Evolutionary conservation across 1,140 invertebrate genomes (phyloP).

Genomic region (Popillia japonica): DNA sequence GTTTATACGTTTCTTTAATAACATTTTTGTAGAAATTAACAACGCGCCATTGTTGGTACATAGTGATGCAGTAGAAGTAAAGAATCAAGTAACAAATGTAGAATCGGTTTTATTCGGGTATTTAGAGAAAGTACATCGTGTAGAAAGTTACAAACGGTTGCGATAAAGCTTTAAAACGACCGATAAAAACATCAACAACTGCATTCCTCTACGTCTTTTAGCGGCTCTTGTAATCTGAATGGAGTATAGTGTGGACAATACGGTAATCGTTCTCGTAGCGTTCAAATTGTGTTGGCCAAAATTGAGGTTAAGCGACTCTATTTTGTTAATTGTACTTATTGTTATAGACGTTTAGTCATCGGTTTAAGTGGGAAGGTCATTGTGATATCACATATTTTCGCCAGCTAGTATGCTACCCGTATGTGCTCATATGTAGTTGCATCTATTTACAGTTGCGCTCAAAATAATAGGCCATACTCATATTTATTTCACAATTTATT

Average conservation of each 20-base stretch:
- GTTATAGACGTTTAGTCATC: background rate
- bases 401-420: background rate
- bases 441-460: too few species aligned
- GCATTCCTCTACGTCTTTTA: background rate
- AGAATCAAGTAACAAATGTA: background rate
- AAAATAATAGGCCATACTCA: too few species aligned
- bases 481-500: too few species aligned
- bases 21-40: background rate
- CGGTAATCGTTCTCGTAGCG: background rate
- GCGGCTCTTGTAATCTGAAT: background rate
- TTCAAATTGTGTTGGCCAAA: background rate
- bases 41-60: background rate
- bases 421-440: too few species aligned
- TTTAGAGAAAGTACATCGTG: conserved; percentile 5
- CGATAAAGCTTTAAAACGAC: background rate
- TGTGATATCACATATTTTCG: background rate
- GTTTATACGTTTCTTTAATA: background rate
- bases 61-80: background rate
- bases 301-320: conserved; percentile 10
- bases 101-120: conserved; percentile 4
- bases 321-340: background rate
- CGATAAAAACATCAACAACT: background rate
- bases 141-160: background rate
- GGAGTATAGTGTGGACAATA: background rate
- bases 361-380: background rate